Evolutionary conservation across 64 coral and sea anemone species (phyloP).

Genomic region (Hydrozoanthus tunicans): DNA sequence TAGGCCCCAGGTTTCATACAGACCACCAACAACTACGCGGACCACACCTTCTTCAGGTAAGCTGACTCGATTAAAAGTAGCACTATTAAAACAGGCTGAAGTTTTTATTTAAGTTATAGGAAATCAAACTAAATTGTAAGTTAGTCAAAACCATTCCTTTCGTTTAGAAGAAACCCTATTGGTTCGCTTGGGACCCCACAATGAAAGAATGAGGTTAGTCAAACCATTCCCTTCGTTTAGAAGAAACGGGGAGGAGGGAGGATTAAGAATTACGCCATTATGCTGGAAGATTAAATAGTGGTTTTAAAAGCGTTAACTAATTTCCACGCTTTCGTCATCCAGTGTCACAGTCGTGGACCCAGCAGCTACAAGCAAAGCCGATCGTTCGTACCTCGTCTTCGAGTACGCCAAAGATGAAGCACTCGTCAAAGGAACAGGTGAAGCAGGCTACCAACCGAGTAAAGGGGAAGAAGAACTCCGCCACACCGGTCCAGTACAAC

Average conservation of each 20-base stretch:
- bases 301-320: not conserved
- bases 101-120: too few species aligned
- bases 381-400: conserved; percentile 21
- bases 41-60: conserved; percentile 14
- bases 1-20: conserved; percentile 20
- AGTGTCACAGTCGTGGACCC: conserved; percentile 28
- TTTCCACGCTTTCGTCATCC: not conserved
- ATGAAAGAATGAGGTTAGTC: too few species aligned
- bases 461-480: conserved; percentile 62
- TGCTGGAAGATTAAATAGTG: too few species aligned
- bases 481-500: conserved; percentile 34
- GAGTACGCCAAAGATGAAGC: conserved; percentile 84
- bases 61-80: not conserved
- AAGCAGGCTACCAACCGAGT: conserved; percentile 70
- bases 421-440: conserved; percentile 88
- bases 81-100: not conserved
- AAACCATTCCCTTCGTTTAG: too few species aligned
- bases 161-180: too few species aligned
- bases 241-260: too few species aligned
- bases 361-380: not conserved
- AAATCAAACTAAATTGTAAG: too few species aligned
- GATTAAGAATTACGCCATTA: too few species aligned
- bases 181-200: too few species aligned
- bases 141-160: too few species aligned
- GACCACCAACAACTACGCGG: conserved; percentile 13